Evolutionary conservation across 1,140 invertebrate genomes (phyloP), one percentile per base, ranked within the genome.

Genomic region (Semibalanus balanoides): DNA sequence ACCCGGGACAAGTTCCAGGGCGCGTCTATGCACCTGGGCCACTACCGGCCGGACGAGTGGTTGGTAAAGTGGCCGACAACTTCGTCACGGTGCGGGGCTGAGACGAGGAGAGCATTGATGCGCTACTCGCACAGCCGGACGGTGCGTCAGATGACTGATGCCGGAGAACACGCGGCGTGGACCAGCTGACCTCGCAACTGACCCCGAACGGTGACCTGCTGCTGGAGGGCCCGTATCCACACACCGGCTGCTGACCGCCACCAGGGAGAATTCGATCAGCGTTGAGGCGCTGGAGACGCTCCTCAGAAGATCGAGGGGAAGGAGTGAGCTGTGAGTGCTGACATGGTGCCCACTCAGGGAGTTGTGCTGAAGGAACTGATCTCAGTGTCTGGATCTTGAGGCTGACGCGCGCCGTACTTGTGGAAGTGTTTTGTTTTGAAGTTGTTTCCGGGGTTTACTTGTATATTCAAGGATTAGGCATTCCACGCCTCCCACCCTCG

Each of bases 21-120:
- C n/a, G n/a, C 22, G 9, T 64, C 51, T 1, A 64, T 64, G 51
- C 51, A 64, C 51, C 51, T 64, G 51, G 51, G 30, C 29, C 28
- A 28, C n/a, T 77, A 77, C 30, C 3, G 70, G 14, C 76, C 76
- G 5, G 75, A 77, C 71, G 76, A 30, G 30, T 77, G 11, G 77
- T 51, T 9, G 76, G 78, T 14, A 77, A 77, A 19, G 30, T 77
- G 3, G 25, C 19, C 17, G 75, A 77, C 70, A 72, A 72, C 22
- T 11, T 77, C 5, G 17, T 77, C 3, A 77, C 28, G 9, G 43
- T 77, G 22, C 51, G 72, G 51, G 76, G 11, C 19, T 14, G 51
- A 11, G 76, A 77, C 73, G 76, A 77, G 30, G 75, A 77, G 30
- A 77, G 77, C 31, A 3, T 5, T 3, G 75, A 77, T 5, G 75